Evolutionary conservation across 2,797 vertebrate genomes (phyloP), one percentile per base, ranked within the genome.

Genomic region (Neostethus bicornis): DNA sequence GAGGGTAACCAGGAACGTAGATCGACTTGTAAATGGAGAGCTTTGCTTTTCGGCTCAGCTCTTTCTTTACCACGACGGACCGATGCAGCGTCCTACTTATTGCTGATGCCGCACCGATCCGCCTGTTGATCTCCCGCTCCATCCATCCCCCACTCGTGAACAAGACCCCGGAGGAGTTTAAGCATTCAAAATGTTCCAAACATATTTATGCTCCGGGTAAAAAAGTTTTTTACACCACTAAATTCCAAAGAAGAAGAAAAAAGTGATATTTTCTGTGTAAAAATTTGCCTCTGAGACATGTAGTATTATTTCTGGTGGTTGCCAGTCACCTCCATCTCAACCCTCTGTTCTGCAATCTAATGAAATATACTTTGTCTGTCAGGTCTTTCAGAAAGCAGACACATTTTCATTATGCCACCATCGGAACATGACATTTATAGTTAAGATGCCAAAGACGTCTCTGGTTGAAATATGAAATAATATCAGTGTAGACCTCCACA

Each of bases 351-450:
- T 37, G 51, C 60, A 79, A 74, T 84, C 77, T 74, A 80, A 85
- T 85, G 73, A 87, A 89, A 90, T 80, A 72, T 73, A 75, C 76
- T 81, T 79, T 38, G 51, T 81, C 83, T 74, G 76, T 81, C 83
- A 85, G 53, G 26, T 50, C 73, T 70, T 76, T 75, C 69, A 67
- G 48, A 51, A 57, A 66, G 50, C 57, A 50, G 75, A 74, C 69
- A 66, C 44, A 14, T 86, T 90, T 89, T 88, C 70, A 85, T 86
- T 81, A 85, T n/a, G 28, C 59, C 39, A 57, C 44, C 80, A 74
- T 48, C 66, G 50, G 70, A 79, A 86, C 77, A 71, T 84, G 79
- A 76, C 77, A 83, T 75, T 73, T 81, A 69, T 56, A 66, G 53
- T 55, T 28, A 51, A 31, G 59, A 68, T 55, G 48, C 42, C 66